Percentiles rank a stretch among this genome's conserved stretches.
These are phyloP conservation scores for Calliscelio sp. DNA, from an alignment of 2,888 invertebrate species.

Conservation along the genomic window DNA sequence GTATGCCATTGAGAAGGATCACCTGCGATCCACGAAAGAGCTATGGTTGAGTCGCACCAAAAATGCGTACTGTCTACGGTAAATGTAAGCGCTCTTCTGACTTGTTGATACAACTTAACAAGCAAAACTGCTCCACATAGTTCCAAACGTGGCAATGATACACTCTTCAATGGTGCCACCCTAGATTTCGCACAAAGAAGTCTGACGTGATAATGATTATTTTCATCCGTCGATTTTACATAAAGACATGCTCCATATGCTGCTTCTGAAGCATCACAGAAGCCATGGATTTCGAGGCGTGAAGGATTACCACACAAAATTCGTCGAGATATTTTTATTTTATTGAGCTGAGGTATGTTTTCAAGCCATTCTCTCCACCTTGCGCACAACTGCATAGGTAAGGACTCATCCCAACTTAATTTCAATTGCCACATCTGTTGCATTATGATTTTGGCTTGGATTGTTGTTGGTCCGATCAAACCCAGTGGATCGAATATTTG, in stretches of 20 bases:
- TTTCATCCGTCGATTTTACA: background rate
- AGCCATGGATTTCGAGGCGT: slow-evolving; percentile 71
- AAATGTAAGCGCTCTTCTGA: background rate
- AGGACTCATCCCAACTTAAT: background rate
- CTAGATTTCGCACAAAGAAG: slow-evolving; percentile 19
- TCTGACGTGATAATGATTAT: background rate
- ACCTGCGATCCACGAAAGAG: slow-evolving; percentile 72
- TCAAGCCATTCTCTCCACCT: slow-evolving; percentile 12
- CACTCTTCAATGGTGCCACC: slow-evolving; percentile 29
- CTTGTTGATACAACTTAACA: background rate
- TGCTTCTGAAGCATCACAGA: slow-evolving; percentile 30
- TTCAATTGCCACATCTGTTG: background rate
- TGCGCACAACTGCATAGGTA: background rate
- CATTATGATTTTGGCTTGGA: slow-evolving; percentile 3
- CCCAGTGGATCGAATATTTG: slow-evolving; percentile 29
- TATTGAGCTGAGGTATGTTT: slow-evolving; percentile 28
- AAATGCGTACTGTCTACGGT: slow-evolving; percentile 44
- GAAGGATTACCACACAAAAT: background rate
- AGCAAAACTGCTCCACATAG: slow-evolving; percentile 22
- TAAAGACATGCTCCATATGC: slow-evolving; percentile 37
- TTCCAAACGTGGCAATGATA: slow-evolving; percentile 16
- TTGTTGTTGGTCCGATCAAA: background rate
- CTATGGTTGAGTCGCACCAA: slow-evolving; percentile 76
- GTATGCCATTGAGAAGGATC: background rate
- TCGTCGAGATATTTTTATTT: no score